These are phyloP conservation scores for Lemur catta DNA, from an alignment of 2,797 vertebrate species.

Conservation along the genomic window DNA sequence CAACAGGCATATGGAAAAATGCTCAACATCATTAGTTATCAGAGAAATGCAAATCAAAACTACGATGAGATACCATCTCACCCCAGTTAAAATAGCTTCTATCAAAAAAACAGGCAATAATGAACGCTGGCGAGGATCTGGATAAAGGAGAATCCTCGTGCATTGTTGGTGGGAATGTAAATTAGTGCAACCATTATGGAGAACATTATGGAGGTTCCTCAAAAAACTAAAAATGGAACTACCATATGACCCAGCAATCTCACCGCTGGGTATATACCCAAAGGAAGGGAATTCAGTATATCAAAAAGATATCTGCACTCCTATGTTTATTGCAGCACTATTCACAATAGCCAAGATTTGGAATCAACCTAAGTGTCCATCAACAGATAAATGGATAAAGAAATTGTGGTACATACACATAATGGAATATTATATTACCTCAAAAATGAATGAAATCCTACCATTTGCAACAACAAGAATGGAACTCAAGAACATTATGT, in stretches of 20 bases:
- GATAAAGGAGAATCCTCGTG: too few relatives aligned
- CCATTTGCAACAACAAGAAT: not conserved
- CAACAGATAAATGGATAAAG: not conserved
- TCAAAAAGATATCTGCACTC: too few relatives aligned
- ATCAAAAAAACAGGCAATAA: not conserved
- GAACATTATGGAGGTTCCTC: too few relatives aligned
- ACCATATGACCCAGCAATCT: too few relatives aligned
- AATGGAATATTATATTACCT: not conserved
- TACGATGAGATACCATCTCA: not conserved
- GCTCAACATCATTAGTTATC: not conserved
- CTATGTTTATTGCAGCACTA: too few relatives aligned
- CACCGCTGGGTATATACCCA: too few relatives aligned
- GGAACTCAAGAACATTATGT: not conserved
- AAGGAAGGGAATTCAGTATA: too few relatives aligned
- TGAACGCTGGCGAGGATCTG: not conserved
- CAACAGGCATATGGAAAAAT: not conserved
- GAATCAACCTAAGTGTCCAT: not conserved
- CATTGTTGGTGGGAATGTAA: too few relatives aligned
- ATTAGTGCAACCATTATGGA: too few relatives aligned
- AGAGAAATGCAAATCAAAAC: not conserved
- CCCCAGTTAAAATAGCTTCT: not conserved
- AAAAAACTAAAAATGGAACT: too few relatives aligned
- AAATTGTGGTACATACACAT: not conserved
- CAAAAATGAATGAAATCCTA: not conserved
- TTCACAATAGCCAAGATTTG: not conserved